Conservation (phyloP, 2,888 invertebrate genomes). For the Brachyptera putata region DNA sequence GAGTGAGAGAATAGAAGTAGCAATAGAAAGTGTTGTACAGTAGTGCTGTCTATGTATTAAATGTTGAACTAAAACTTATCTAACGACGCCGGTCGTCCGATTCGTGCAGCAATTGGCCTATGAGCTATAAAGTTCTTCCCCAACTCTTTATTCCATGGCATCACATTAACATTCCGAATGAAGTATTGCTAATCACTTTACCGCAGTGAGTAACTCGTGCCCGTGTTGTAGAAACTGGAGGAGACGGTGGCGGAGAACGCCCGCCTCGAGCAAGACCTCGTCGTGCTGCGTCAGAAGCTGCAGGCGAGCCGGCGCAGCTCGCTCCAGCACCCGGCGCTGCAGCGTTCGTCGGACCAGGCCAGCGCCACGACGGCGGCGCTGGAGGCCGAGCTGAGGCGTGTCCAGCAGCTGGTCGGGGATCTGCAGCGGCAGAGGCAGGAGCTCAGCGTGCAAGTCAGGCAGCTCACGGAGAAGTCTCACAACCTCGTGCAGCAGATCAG, state of each 20-base stretch:
- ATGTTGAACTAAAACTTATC: no score
- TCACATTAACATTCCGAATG: no score
- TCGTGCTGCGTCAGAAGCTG: conserved; percentile 77
- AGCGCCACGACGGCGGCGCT: conserved; percentile 41
- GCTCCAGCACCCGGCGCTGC: conserved; percentile 29
- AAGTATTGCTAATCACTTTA: not conserved
- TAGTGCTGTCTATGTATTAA: no score
- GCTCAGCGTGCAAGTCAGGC: conserved; percentile 78
- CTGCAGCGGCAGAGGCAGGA: conserved; percentile 81
- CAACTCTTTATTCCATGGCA: no score
- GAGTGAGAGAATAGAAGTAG: no score
- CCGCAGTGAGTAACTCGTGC: no score
- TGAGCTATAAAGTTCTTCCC: no score
- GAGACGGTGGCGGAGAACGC: conserved; percentile 90
- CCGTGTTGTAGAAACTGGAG: conserved; percentile 66
- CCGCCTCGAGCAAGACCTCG: conserved; percentile 79
- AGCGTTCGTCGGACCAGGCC: conserved; percentile 32
- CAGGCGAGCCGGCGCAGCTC: conserved; percentile 63
- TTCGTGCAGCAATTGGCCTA: no score
- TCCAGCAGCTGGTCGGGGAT: conserved; percentile 80
- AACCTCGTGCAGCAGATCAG: conserved; percentile 61
- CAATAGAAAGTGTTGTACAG: no score
- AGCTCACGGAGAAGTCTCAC: conserved; percentile 76
- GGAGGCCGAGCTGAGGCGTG: conserved; percentile 68
- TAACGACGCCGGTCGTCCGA: no score